Evolutionary conservation across 2,797 vertebrate species (phyloP), one percentile per base, ranked within the genome.

Genomic region (Melopsittacus undulatus): DNA sequence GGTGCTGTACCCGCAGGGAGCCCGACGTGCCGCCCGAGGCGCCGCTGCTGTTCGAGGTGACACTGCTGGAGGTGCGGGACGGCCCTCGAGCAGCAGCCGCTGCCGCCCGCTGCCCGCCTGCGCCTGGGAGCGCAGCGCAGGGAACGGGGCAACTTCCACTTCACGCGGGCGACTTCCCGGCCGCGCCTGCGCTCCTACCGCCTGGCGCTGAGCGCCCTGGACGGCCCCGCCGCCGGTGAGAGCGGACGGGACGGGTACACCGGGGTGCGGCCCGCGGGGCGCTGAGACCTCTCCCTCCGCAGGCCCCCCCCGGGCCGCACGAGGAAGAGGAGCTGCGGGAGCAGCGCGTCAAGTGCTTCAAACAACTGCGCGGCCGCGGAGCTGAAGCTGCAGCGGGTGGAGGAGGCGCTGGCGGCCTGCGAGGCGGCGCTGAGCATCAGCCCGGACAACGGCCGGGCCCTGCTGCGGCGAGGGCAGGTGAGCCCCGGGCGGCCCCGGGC

Each of bases 101-200:
- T 98, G 86, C 96, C 97, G 15, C 92, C 98, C 32, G 88, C 98
- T 2, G 98, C 98, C 93, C 97, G 98, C 76, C 98, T 99, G 85
- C 95, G 98, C 85, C 98, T 98, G 48, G 98, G 98, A 92, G 98
- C 98, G 91, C 98, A 98, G 96, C 98, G 98, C 89, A 97, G 98
- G 79, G 98, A 99, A 93, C 97, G 98, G 52, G 98, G 98, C 70
- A 99, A 99, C 97, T 98, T 98, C 95, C 98, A 98, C 96, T 99
- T 99, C 97, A 97, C 98, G 84, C 98, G 98, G 87, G 98, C 79
- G 98, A 99, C 83, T 98, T 98, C 94, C 77, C 92, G 92, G 95
- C 97, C 87, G 98, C 98, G 34, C 97, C n/a, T 98, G 59, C 97
- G 95, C 56, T 98, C 98, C 82, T 99, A 99, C 92, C 97, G 97